Evolutionary conservation across 1,140 invertebrate species (phyloP), one percentile per base, ranked within the genome.

Genomic region (Rhyzopertha dominica): DNA sequence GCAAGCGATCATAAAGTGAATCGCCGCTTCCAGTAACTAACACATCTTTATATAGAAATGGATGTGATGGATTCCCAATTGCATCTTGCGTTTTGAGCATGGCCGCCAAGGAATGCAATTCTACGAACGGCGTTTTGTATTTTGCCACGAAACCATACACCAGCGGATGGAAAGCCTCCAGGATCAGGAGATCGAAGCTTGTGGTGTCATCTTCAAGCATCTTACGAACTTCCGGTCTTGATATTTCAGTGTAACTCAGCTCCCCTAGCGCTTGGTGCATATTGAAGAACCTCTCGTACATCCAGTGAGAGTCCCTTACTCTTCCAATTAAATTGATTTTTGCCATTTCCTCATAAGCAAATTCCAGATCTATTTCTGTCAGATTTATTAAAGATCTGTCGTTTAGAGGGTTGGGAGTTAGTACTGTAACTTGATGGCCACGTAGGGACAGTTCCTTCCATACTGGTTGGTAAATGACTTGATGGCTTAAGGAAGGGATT

Each of bases 61-160:
- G 63, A 40, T 72, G 66, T 2, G 54, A 43, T 3, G 66, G 61
- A 42, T 61, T 68, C 3, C 73, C 74, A 13, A 70, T 46, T 0
- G 42, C 17, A 17, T 52, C 29, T 7, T 53, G 28, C 14, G 69
- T 43, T 0, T 38, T 18, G 16, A 44, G 13, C 2, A 47, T 17
- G 2, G 40, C 37, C 1, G 20, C 2, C 5, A 44, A 3, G 13
- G 62, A 52, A 2, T 30, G 8, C 0, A 62, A 52, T 2, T 37
- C 54, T 23, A 63, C 50, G 12, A 59, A 18, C 4, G 59, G 53
- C 23, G 45, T 40, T 5, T 49, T 47, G 23, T 48, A 55, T 10
- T 47, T 32, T 2, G 31, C 22, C 18, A 26, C 23, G n/a, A 55
- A 43, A 16, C 46, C 38, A 0, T 18, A n/a, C 10, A 20, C n/a